phyloP scores from a whole-genome alignment of 2,888 invertebrate genomes.

The Eustalomyia histrio region DNA sequence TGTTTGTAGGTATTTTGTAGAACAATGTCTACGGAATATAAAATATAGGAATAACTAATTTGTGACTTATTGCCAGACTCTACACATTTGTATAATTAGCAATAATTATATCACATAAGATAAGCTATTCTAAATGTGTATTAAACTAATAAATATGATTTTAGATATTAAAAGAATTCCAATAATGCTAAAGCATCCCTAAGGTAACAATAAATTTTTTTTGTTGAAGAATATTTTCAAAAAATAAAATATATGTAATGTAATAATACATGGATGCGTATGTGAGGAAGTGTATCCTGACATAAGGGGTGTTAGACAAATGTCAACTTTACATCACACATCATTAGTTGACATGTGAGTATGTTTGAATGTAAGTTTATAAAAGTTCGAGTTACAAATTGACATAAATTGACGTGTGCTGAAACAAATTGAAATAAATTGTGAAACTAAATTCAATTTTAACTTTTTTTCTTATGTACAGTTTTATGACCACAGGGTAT shows the following conservation, averaged over 20 bases:
- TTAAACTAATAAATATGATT: conserved; percentile 53
- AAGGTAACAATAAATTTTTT: conserved; percentile 24
- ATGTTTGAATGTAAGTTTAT: conserved; percentile 16
- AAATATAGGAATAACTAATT: conserved; percentile 31
- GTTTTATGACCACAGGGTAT: conserved; percentile 60
- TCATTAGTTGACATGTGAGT: conserved; percentile 58
- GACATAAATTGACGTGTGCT: conserved; percentile 65
- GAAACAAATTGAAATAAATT: conserved; percentile 65
- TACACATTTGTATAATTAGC: conserved; percentile 51
- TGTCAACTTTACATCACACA: conserved; percentile 66
- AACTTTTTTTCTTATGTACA: conserved; percentile 19
- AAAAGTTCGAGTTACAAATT: conserved; percentile 64
- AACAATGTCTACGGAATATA: conserved; percentile 9
- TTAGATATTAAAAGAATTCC: conserved; percentile 45
- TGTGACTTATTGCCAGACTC: conserved; percentile 43
- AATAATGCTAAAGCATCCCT: conserved; percentile 27
- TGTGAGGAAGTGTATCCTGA: not conserved
- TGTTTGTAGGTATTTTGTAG: too few species aligned
- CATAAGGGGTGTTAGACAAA: conserved; percentile 55
- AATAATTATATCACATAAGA: conserved; percentile 53
- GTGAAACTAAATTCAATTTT: conserved; percentile 57
- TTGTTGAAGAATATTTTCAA: not conserved
- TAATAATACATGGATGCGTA: not conserved
- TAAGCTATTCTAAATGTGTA: conserved; percentile 33
- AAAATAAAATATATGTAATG: conserved; percentile 10